Evolutionary conservation across 1,140 invertebrate species (phyloP).

Genomic region (Dendrolimus punctatus): DNA sequence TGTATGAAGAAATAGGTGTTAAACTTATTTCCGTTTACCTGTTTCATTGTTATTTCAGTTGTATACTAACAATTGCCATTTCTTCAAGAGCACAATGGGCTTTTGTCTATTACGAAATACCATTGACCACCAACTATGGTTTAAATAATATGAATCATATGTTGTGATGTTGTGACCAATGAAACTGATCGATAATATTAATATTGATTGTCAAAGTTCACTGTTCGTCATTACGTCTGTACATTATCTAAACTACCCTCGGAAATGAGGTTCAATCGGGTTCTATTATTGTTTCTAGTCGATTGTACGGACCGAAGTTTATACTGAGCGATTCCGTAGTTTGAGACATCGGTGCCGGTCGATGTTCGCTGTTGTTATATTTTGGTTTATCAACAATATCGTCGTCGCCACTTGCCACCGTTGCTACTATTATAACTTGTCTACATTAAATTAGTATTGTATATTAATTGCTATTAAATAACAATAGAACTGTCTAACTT

Average conservation of each 20-base stretch:
- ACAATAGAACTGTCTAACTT: too few species aligned
- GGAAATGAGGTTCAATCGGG: conserved; percentile 8
- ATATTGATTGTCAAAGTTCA: conserved; percentile 1
- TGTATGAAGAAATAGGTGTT: conserved; percentile 37
- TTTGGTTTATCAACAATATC: conserved; percentile 40
- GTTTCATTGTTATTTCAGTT: conserved; percentile 43
- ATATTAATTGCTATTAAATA: too few species aligned
- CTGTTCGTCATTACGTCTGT: conserved; percentile 8
- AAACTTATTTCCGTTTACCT: conserved; percentile 35
- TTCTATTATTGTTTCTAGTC: conserved; percentile 13
- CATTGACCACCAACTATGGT: conserved; percentile 6
- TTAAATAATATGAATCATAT: conserved; percentile 14
- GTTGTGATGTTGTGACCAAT: not conserved
- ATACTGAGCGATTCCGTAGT: conserved; percentile 11
- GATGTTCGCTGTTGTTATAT: conserved; percentile 25
- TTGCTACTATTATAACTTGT: conserved; percentile 3
- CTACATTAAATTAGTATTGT: too few species aligned
- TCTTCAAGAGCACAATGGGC: conserved; percentile 42
- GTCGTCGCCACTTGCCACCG: conserved; percentile 13
- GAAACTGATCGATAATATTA: not conserved
- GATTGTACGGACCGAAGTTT: conserved; percentile 2
- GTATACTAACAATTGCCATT: conserved; percentile 41
- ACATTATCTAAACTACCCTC: conserved; percentile 14
- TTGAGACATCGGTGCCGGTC: conserved; percentile 12
- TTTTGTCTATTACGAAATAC: conserved; percentile 43